Percentiles rank a stretch among this genome's conserved stretches.
phyloP scores from a whole-genome alignment of 2,888 invertebrate species.

The Lasioglossum lativentre region DNA sequence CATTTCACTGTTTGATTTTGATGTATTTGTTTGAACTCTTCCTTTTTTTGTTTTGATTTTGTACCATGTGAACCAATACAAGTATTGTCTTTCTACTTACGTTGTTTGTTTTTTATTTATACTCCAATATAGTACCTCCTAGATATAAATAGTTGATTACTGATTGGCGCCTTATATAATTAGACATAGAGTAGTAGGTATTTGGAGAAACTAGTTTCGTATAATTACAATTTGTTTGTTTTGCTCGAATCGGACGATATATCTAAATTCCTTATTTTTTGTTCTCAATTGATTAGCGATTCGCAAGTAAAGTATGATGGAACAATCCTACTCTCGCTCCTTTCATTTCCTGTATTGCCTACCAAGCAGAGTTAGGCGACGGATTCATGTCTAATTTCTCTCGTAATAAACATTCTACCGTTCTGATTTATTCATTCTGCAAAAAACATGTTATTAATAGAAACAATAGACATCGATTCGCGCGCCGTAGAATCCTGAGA shows the following conservation, averaged over 20 bases:
- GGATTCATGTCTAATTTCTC: slow-evolving; percentile 66
- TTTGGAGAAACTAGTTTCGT: slow-evolving; percentile 46
- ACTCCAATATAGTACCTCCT: slow-evolving; percentile 32
- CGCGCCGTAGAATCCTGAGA: slow-evolving; percentile 44
- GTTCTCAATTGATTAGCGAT: slow-evolving; percentile 33
- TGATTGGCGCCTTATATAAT: slow-evolving; percentile 10
- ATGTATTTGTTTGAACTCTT: slow-evolving; percentile 12
- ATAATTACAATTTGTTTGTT: background rate
- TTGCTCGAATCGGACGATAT: background rate
- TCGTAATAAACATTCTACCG: background rate
- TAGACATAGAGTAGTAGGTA: slow-evolving; percentile 42
- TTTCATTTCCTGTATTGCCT: slow-evolving; percentile 70
- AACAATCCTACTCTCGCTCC: slow-evolving; percentile 77
- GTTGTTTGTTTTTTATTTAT: slow-evolving; percentile 46
- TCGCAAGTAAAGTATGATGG: slow-evolving; percentile 75
- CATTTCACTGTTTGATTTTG: background rate
- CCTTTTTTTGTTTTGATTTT: slow-evolving; percentile 1
- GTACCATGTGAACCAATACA: slow-evolving; percentile 46
- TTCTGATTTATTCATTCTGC: background rate
- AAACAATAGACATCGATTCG: slow-evolving; percentile 61
- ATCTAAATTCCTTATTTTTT: background rate
- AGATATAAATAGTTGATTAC: slow-evolving; percentile 18
- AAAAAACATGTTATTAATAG: background rate
- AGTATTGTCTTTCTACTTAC: slow-evolving; percentile 59
- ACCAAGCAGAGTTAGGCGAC: slow-evolving; percentile 60